Percentiles rank a stretch among this genome's conserved stretches.
phyloP scores from a whole-genome alignment of 2,888 invertebrate genomes.

The Abrostola triplasia region DNA sequence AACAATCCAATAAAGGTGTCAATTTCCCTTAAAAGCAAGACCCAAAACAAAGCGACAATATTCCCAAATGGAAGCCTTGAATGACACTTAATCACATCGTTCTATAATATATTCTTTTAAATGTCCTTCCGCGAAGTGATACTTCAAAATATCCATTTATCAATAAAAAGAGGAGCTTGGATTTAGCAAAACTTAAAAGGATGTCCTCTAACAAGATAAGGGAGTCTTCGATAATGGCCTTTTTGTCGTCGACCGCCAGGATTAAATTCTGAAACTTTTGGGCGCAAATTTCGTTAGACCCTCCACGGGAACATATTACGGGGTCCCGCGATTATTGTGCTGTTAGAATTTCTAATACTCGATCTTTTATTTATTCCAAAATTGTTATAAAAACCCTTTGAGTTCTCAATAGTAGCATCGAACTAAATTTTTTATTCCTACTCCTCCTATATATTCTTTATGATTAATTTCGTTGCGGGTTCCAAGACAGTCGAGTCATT shows the following conservation, averaged over 20 bases:
- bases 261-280: conserved; percentile 78
- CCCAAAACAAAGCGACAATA: too few relatives aligned
- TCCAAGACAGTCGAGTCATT: too few relatives aligned
- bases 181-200: conserved; percentile 80
- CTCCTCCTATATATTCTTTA: too few relatives aligned
- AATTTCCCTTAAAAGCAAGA: too few relatives aligned
- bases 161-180: conserved; percentile 67
- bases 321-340: background rate
- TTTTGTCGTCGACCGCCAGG: conserved; percentile 75
- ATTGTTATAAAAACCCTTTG: too few relatives aligned
- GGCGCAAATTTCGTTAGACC: conserved; percentile 71
- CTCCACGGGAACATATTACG: conserved; percentile 2
- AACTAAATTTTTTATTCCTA: too few relatives aligned
- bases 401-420: too few relatives aligned
- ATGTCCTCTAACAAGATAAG: conserved; percentile 81
- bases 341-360: background rate
- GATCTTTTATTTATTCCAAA: too few relatives aligned
- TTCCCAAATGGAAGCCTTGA: background rate
- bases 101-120: conserved; percentile 61
- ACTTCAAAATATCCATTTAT: conserved; percentile 67
- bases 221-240: conserved; percentile 75
- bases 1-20: too few relatives aligned
- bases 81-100: conserved; percentile 36
- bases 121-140: conserved; percentile 63
- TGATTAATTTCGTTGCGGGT: too few relatives aligned